Percentiles rank a stretch among this genome's conserved stretches.
phyloP scores from a whole-genome alignment of 2,797 vertebrate species.

The Linurgus olivaceus region DNA sequence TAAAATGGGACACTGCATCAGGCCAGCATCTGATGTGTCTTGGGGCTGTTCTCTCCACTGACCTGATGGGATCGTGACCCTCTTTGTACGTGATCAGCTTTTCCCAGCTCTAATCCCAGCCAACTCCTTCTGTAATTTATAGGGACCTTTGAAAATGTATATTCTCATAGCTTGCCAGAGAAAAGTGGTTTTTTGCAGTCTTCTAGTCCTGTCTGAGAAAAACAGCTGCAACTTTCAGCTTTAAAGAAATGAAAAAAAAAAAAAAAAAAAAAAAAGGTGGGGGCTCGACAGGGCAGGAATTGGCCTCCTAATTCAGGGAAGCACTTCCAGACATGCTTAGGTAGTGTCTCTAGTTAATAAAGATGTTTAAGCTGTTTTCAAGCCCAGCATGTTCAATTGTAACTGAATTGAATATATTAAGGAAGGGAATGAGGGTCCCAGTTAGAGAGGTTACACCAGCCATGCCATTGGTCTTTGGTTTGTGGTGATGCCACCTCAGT shows the following conservation, averaged over 20 bases:
- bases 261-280: neutral
- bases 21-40: neutral
- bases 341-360: neutral
- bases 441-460: neutral
- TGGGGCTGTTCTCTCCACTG: conserved; percentile 32
- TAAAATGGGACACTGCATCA: conserved; percentile 6
- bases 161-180: neutral
- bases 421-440: neutral
- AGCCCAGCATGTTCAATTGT: neutral
- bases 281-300: neutral
- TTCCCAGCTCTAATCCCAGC: conserved; percentile 18
- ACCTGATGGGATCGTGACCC: conserved; percentile 52
- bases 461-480: rapidly evolving
- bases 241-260: neutral
- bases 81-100: conserved; percentile 48
- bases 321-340: neutral
- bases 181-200: neutral
- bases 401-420: neutral
- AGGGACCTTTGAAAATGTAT: neutral
- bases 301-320: neutral
- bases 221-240: neutral
- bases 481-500: neutral
- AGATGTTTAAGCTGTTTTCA: neutral
- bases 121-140: neutral
- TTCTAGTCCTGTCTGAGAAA: neutral